phyloP scores from a whole-genome alignment of 2,113 vertebrate genomes.

The Pardalotus punctatus region DNA sequence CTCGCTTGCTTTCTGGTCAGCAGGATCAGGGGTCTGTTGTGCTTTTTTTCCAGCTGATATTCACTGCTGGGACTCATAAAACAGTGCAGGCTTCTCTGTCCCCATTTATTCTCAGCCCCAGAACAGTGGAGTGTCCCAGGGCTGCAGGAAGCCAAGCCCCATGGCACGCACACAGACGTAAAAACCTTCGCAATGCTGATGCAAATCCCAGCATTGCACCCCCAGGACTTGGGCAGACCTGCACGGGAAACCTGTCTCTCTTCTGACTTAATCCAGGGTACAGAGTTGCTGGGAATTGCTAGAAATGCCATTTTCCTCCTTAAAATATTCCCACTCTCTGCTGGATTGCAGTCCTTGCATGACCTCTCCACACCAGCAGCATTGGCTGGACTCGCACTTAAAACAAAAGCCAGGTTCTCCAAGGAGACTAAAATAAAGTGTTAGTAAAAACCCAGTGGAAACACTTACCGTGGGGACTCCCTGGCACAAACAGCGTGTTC shows the following conservation, averaged over 20 bases:
- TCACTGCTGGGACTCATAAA: neutral
- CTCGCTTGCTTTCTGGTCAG: neutral
- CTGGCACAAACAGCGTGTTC: neutral
- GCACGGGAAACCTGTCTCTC: neutral
- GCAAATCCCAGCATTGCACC: accelerated
- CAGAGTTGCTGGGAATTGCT: neutral
- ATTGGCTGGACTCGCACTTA: neutral
- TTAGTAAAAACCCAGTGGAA: conserved; percentile 7
- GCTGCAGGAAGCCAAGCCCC: neutral
- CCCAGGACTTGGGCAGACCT: neutral
- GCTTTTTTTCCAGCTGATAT: neutral
- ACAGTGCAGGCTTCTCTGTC: neutral
- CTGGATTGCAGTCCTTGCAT: neutral
- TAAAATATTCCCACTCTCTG: neutral
- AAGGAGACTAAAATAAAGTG: neutral
- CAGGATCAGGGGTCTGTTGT: neutral
- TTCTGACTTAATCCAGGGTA: neutral
- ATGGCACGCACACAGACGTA: accelerated
- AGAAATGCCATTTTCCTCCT: neutral
- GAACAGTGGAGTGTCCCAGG: neutral
- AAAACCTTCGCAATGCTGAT: neutral
- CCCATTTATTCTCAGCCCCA: neutral
- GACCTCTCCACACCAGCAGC: neutral
- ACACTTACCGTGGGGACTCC: neutral
- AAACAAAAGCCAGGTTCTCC: conserved; percentile 31